These are phyloP conservation scores for Rhadinocentrus ornatus DNA, from an alignment of 2,797 vertebrate species.

Conservation along the genomic window DNA sequence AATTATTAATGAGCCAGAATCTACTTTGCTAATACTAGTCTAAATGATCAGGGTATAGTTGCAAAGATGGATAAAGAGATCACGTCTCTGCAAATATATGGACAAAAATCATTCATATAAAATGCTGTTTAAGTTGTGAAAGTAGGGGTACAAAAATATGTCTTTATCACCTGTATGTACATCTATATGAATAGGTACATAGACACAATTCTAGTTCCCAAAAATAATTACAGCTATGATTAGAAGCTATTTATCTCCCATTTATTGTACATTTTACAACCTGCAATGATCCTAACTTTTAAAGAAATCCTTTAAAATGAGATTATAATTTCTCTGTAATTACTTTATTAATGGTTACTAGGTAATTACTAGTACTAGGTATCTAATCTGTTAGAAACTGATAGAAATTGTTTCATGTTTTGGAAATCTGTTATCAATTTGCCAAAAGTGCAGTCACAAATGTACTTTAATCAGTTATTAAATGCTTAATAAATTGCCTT, in stretches of 20 bases:
- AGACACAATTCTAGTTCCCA: too few species aligned
- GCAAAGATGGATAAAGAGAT: slow-evolving; percentile 25
- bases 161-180: background rate
- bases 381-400: too few species aligned
- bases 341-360: too few species aligned
- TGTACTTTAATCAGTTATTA: too few species aligned
- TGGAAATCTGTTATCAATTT: too few species aligned
- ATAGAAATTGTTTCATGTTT: too few species aligned
- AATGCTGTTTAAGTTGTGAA: background rate
- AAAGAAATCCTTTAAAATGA: background rate
- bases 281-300: background rate
- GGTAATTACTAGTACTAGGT: too few species aligned
- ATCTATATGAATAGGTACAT: background rate
- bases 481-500: too few species aligned
- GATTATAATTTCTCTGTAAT: too few species aligned
- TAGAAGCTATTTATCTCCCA: background rate
- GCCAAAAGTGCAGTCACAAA: too few species aligned
- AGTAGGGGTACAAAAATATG: too few species aligned
- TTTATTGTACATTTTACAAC: background rate
- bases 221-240: too few species aligned
- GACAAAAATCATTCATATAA: background rate
- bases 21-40: slow-evolving; percentile 59
- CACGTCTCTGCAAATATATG: background rate
- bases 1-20: slow-evolving; percentile 74
- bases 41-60: slow-evolving; percentile 37